phyloP scores from a whole-genome alignment of 2,113 vertebrate species.

The Natator depressus region DNA sequence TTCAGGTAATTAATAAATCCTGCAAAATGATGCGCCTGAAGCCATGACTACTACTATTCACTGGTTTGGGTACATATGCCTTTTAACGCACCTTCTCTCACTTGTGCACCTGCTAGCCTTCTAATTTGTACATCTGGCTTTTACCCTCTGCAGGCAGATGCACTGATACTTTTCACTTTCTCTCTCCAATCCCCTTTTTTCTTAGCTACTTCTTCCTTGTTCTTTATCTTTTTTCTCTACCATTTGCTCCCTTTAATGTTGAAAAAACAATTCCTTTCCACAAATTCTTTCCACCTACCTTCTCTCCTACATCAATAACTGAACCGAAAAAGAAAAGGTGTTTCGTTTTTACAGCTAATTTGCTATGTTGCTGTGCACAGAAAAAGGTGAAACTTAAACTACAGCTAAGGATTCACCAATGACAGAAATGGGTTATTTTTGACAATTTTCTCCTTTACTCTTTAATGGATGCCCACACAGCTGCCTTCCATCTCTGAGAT shows the following conservation, averaged over 20 bases:
- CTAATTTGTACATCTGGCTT: neutral
- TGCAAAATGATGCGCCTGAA: slow-evolving; percentile 32
- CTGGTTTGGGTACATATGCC: neutral
- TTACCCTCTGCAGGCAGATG: neutral
- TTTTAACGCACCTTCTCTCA: slow-evolving; percentile 24
- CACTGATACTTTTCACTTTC: slow-evolving; percentile 45
- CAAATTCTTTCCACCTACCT: neutral
- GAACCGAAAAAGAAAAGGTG: neutral
- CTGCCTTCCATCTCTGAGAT: neutral
- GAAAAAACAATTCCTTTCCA: neutral
- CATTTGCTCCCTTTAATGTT: neutral
- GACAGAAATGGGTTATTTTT: neutral
- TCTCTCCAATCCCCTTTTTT: neutral
- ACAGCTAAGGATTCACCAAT: neutral
- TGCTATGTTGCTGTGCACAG: neutral
- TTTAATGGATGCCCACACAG: neutral
- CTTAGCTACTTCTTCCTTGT: neutral
- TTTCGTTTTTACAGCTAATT: neutral
- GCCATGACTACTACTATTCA: neutral
- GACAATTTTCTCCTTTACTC: neutral
- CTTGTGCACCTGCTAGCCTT: neutral
- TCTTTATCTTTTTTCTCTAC: neutral
- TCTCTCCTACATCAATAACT: neutral
- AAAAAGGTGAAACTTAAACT: neutral
- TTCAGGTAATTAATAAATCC: slow-evolving; percentile 32